These are phyloP conservation scores for Cyprinella venusta DNA, from an alignment of 2,797 vertebrate species.

Conservation along the genomic window DNA sequence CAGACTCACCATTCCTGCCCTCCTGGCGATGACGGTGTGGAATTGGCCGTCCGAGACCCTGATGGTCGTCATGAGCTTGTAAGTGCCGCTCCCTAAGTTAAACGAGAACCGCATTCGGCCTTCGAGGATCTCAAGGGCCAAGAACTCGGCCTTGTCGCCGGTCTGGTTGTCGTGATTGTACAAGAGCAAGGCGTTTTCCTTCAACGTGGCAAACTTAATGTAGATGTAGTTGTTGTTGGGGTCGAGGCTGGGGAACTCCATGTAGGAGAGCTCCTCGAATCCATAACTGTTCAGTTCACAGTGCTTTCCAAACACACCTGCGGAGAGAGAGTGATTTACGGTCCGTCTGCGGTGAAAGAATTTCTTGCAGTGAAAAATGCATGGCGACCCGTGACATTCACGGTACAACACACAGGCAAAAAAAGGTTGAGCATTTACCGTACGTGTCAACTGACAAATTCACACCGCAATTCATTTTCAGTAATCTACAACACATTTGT, in stretches of 20 bases:
- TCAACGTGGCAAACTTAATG: slow-evolving; percentile 95
- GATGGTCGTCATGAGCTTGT: slow-evolving; percentile 90
- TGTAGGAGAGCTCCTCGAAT: slow-evolving; percentile 95
- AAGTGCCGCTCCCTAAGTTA: slow-evolving; percentile 92
- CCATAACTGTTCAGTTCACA: slow-evolving; percentile 98
- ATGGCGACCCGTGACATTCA: background rate
- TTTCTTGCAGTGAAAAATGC: slow-evolving; percentile 6
- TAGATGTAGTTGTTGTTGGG: slow-evolving; percentile 99
- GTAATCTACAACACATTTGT: slow-evolving; percentile 33
- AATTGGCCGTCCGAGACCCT: slow-evolving; percentile 94
- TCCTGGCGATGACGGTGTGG: slow-evolving; percentile 94
- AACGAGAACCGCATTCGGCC: slow-evolving; percentile 92
- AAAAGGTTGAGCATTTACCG: background rate
- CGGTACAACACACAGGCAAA: background rate
- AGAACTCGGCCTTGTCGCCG: slow-evolving; percentile 91
- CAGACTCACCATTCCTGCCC: slow-evolving; percentile 92
- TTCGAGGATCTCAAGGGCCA: slow-evolving; percentile 91
- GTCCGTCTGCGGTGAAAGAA: slow-evolving; percentile 13
- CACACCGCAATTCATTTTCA: slow-evolving; percentile 17
- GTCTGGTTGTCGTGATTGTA: slow-evolving; percentile 99
- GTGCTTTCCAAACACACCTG: slow-evolving; percentile 98
- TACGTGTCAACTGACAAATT: slow-evolving; percentile 18
- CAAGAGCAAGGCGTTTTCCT: slow-evolving; percentile 88
- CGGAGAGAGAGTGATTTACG: slow-evolving; percentile 52
- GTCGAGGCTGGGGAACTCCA: slow-evolving; percentile 98